Evolutionary conservation across 2,888 invertebrate genomes (phyloP), one percentile per base, ranked within the genome.

Genomic region (Dryobota labecula): DNA sequence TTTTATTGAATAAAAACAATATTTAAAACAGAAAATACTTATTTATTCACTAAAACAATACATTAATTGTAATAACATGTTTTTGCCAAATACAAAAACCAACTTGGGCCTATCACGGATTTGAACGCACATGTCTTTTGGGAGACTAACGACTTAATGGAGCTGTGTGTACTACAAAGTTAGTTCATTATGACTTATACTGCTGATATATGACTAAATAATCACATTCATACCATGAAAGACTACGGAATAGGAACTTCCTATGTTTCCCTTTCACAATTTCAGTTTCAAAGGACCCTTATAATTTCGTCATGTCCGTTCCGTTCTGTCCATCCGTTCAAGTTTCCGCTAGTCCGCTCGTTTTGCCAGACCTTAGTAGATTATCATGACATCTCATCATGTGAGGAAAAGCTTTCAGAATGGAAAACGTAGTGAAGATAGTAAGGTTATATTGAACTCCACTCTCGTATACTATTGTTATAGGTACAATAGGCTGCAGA

Each of bases 221-320:
- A 53, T 76, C 38, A 54, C 47, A 68, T 78, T 73, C 51, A 49
- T 54, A 15, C 27, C 30, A 64, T 27, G 76, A 76, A 57, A 30
- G 53, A 30, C 30, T 30, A 30, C 18, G 30, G 30, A 53, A 53
- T 61, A 57, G 71, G 56, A 57, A 58, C 61, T 13, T 65, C 69
- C 61, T 20, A 57, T 69, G 67, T 79, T 84, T 72, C 76, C 76
- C 61, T 73, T 82, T 24, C 65, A 33, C 63, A 72, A 71, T 76
- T 76, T 68, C 68, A 54, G 27, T 66, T 68, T 73, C 82, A 84
- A 84, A 83, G 69, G 58, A 73, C 69, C 74, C 64, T 61, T 71
- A 75, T 84, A 83, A 83, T 81, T 83, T 62, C 20, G 73, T 73
- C 70, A 70, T 79, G 73, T 77, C 82, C 78, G 73, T 69, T 68